Evolutionary conservation across 2,113 vertebrate species (phyloP).

Genomic region (Tauraco erythrolophus): DNA sequence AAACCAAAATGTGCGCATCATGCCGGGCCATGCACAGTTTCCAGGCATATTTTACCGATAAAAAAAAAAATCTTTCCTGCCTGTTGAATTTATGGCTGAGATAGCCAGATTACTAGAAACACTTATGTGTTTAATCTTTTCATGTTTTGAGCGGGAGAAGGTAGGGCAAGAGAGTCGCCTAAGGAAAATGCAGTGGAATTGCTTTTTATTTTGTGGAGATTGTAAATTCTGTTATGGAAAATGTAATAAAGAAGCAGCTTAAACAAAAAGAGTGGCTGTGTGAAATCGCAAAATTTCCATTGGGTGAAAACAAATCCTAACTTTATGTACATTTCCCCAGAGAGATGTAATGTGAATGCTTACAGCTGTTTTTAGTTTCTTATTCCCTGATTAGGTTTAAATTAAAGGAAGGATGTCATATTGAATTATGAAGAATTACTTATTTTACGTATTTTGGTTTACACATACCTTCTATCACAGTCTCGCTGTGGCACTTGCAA

Average conservation of each 20-base stretch:
- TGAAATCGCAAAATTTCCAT: slow-evolving; percentile 39
- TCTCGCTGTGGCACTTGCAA: background rate
- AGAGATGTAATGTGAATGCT: slow-evolving; percentile 65
- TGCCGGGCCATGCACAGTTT: background rate
- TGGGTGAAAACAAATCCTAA: slow-evolving; percentile 70
- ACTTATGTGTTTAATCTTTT: slow-evolving; percentile 39
- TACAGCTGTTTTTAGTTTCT: slow-evolving; percentile 70
- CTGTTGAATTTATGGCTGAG: slow-evolving; percentile 47
- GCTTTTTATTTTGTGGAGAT: slow-evolving; percentile 37
- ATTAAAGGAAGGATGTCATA: slow-evolving; percentile 67
- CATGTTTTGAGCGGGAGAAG: background rate
- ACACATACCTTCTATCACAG: background rate
- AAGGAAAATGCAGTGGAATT: slow-evolving; percentile 8
- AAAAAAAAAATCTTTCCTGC: background rate
- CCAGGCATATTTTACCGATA: background rate
- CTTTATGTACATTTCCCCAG: slow-evolving; percentile 53
- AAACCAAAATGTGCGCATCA: fast-evolving
- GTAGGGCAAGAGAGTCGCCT: background rate
- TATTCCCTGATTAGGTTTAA: slow-evolving; percentile 71
- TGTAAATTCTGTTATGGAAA: slow-evolving; percentile 63
- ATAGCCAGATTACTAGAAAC: slow-evolving; percentile 59
- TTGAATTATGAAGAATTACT: slow-evolving; percentile 62
- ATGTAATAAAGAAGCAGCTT: slow-evolving; percentile 59
- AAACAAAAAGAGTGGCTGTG: slow-evolving; percentile 50
- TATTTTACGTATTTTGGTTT: slow-evolving; percentile 12